Conservation (phyloP, 1,140 invertebrate species). For the Drosophila burlai region DNA sequence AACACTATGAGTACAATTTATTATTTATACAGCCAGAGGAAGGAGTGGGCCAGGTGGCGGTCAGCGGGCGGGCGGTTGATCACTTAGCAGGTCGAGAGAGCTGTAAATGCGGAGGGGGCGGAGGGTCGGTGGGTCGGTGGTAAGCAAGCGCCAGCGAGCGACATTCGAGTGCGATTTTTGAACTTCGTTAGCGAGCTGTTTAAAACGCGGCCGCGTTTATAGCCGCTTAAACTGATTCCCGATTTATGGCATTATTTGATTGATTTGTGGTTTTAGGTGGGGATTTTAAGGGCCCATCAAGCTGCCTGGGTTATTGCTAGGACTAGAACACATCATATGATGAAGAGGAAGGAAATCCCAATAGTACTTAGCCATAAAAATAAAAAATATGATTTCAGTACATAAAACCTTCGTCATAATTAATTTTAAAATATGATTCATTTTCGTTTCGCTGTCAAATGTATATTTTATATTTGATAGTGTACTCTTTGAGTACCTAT, state of each 20-base stretch:
- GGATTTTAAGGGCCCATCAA: constrained; percentile 32
- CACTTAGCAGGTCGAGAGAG: constrained; percentile 51
- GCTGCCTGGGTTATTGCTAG: constrained; percentile 1
- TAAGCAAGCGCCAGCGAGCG: constrained; percentile 64
- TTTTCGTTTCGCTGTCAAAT: background rate
- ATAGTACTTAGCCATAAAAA: background rate
- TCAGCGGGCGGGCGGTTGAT: constrained; percentile 28
- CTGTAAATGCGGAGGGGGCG: constrained; percentile 37
- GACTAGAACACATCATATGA: constrained; percentile 2
- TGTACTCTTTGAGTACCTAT: too few species aligned
- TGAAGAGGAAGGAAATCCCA: background rate
- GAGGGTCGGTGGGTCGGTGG: constrained; percentile 2
- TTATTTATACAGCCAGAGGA: constrained; percentile 54
- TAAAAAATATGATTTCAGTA: background rate
- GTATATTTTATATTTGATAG: background rate
- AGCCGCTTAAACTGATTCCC: constrained; percentile 27
- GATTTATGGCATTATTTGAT: constrained; percentile 41
- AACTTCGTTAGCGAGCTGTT: constrained; percentile 22
- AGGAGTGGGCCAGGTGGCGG: constrained; percentile 13
- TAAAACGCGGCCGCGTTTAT: constrained; percentile 47
- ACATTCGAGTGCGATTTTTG: constrained; percentile 49
- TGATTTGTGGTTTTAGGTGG: constrained; percentile 22
- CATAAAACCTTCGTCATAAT: background rate
- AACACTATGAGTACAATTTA: constrained; percentile 61
- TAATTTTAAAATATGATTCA: background rate